Conservation (phyloP, 1,140 invertebrate genomes). For the Lithobius niger region DNA sequence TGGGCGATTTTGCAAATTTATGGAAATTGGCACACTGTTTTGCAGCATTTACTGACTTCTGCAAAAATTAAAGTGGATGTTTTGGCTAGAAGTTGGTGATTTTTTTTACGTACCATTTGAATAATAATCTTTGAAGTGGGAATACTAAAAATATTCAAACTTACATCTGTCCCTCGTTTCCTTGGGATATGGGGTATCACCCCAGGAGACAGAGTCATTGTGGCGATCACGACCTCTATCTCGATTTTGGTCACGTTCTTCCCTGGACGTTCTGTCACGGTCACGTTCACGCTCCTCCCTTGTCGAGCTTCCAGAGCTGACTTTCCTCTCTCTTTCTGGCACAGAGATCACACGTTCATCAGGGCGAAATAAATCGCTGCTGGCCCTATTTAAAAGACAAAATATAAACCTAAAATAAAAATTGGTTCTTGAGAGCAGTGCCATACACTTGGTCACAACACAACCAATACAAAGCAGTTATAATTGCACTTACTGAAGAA, state of each 20-base stretch:
- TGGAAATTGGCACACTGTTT: too few species aligned
- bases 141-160: not conserved
- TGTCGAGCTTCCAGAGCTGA: slow-evolving; percentile 13
- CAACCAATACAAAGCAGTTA: too few species aligned
- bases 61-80: too few species aligned
- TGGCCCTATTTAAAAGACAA: not conserved
- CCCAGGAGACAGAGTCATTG: slow-evolving; percentile 17
- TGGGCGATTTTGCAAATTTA: too few species aligned
- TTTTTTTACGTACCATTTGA: too few species aligned
- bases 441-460: too few species aligned
- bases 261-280: slow-evolving; percentile 6
- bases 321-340: slow-evolving; percentile 14
- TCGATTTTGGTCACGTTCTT: too few species aligned
- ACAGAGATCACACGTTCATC: slow-evolving; percentile 2
- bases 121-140: too few species aligned
- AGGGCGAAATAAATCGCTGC: not conserved
- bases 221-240: slow-evolving; percentile 12
- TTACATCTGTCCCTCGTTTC: slow-evolving; percentile 14
- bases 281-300: slow-evolving; percentile 13
- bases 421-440: too few species aligned
- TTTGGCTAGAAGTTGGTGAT: too few species aligned
- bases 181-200: slow-evolving; percentile 16
- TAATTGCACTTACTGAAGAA: too few species aligned
- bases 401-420: not conserved
- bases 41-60: too few species aligned